These are phyloP conservation scores for Mylabris sibirica DNA, from an alignment of 2,888 invertebrate species.

Conservation along the genomic window DNA sequence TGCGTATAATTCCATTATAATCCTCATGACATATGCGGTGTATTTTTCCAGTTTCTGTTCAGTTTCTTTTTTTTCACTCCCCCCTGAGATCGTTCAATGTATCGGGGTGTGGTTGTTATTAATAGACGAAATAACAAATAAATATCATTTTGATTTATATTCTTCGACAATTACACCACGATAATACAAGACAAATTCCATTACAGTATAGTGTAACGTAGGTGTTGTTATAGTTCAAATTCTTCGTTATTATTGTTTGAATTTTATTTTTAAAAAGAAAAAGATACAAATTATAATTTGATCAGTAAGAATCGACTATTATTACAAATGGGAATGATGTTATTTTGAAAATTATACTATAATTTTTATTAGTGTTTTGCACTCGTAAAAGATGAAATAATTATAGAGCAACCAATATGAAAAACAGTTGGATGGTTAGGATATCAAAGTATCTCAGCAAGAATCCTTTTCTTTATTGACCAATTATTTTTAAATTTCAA, in stretches of 20 bases:
- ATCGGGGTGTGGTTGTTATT: background rate
- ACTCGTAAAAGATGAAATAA: conserved; percentile 5
- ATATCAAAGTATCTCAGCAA: background rate
- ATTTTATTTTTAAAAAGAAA: background rate
- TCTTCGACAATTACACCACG: background rate
- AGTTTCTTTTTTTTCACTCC: background rate
- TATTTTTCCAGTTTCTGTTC: conserved; percentile 17
- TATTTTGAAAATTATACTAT: background rate
- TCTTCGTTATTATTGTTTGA: background rate
- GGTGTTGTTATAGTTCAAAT: background rate
- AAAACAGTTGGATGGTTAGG: background rate
- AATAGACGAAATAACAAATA: background rate
- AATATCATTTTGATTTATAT: background rate
- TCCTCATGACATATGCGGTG: conserved; percentile 29
- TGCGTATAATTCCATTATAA: conserved; percentile 27
- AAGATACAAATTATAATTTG: background rate
- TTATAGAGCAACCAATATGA: background rate
- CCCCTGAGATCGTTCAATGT: background rate
- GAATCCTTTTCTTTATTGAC: background rate
- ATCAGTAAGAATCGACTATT: background rate
- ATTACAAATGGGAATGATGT: conserved; percentile 3
- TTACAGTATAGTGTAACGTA: background rate
- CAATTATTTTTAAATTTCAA: conserved; percentile 7
- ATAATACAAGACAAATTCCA: conserved; percentile 2
- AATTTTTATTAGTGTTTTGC: background rate